Percentiles rank a stretch among this genome's conserved stretches.
These are phyloP conservation scores for Catalaphyllia jardinei DNA, from an alignment of 64 coral and sea anemone species.

Conservation along the genomic window DNA sequence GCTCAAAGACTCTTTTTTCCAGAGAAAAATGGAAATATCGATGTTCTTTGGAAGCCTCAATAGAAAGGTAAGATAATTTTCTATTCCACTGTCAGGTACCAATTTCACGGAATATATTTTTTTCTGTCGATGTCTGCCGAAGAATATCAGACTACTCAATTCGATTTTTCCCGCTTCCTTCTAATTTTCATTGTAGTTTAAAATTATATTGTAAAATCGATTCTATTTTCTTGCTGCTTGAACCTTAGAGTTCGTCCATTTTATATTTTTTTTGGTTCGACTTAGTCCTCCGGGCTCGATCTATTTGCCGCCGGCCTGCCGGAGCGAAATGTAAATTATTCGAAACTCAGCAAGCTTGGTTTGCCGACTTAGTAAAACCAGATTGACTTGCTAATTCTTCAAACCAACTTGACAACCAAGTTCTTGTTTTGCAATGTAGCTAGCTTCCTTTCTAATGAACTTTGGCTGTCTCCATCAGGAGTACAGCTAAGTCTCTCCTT, in stretches of 20 bases:
- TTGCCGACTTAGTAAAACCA: neutral
- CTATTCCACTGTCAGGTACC: neutral
- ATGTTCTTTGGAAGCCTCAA: neutral
- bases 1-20: neutral
- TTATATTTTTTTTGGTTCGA: neutral
- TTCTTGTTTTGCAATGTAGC: neutral
- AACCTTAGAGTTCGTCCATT: neutral
- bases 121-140: neutral
- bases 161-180: neutral
- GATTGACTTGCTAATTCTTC: neutral
- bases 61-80: neutral
- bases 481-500: too few relatives aligned
- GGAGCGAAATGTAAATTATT: constrained; percentile 8
- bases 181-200: neutral
- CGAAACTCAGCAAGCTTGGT: neutral
- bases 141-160: neutral
- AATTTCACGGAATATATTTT: neutral
- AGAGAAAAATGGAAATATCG: neutral
- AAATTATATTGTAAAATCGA: neutral
- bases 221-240: neutral
- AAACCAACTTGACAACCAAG: neutral
- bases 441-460: too few relatives aligned
- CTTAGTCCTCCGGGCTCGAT: constrained; percentile 13
- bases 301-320: too few relatives aligned
- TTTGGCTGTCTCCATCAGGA: too few relatives aligned